Evolutionary conservation across 2,113 vertebrate species (phyloP), one percentile per base, ranked within the genome.

Genomic region (Erythrocercus mccallii): DNA sequence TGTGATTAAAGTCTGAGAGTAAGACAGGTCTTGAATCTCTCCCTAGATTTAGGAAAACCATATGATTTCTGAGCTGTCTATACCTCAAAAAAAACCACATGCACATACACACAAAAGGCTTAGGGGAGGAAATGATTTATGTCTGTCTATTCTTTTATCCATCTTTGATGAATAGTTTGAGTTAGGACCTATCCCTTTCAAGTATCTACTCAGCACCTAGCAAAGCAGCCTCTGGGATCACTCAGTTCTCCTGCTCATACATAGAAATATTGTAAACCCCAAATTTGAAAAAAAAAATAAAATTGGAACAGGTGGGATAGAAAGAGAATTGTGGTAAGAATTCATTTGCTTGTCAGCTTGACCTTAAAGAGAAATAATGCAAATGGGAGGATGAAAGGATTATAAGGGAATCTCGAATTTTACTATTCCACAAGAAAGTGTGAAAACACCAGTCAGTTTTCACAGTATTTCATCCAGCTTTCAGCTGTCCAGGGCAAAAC

Each of bases 241-340:
- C 38, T 73, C 42, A n/a, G 2, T 69, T 81, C 23, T 90, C 10
- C 51, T 31, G 5, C 48, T 71, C 37, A 42, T 53, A 73, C 3
- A 22, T 38, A 37, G 57, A 64, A 72, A 69, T 47, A 53, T 10
- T 38, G 5, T 47, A 64, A 91, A 24, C 5, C 2, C 4, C 15
- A 64, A 72, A 51, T 54, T 15, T 1, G 8, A 24, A 23, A 14
- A 38, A 57, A 37, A 23, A 27, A 3, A 17, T 21, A 68, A 22
- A 48, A 6, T 8, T 12, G 2, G 3, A 15, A 2, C 2, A 2
- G 3, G 2, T 4, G 0, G 3, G 0, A 11, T 5, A 23, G 5
- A 28, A 33, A 66, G n/a, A 19, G 3, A 76, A 9, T 40, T 48
- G 51, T 31, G 12, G 38, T 73, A 77, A 77, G 51, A 82, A 77